Base-by-base conservation (phyloP, 1,140 invertebrate species). In the Hypsibius dujardini region DNA sequence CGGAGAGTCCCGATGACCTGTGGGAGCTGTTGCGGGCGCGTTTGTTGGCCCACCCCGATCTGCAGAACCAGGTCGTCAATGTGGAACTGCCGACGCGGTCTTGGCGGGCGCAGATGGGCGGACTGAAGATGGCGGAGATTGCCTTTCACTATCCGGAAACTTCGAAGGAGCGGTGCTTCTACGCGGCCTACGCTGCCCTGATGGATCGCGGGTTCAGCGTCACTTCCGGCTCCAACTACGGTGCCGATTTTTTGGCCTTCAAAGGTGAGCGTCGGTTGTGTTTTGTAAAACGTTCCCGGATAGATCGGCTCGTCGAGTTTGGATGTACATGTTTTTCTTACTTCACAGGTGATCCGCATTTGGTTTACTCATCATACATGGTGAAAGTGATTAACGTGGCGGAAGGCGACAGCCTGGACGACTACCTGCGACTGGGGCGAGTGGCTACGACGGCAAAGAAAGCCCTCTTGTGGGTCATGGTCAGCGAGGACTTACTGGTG, bases 401-500 rank as follows among this genome's bases (percentile, higher is more conserved):
- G 7, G 42, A 67, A 42, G 62, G 42, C 3, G 7, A 14, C 7
- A 67, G 45, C 12, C 62, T 67, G 7, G 62, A 67, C 62, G 62
- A 67, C 12, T 67, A 67, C 62, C 42, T 67, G 62, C 62, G 62
- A 7, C 62, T 67, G 3, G 62, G 62, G 45, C 7, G 62, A 7
- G 62, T 67, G 7, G 62, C 62, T 42, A 42, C 62, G 7, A 67
- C 62, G 45, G 62, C 62, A 42, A 67, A 67, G 62, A 67, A 67
- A 42, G 62, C 62, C 62, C 12, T 67, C 3, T 42, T 67, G 62
- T 67, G 42, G 7, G 62, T 42, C 12, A 14, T 67, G 7, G 62
- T 67, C 3, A 67, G 3, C 45, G 7, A 7, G 7, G 42, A 67
- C 45, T 3, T 14, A 3, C 62, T 14, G 45, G 62, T 67, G 12